Conservation (phyloP, 2,888 invertebrate species). For the Cryptocheilus praepositus region DNA sequence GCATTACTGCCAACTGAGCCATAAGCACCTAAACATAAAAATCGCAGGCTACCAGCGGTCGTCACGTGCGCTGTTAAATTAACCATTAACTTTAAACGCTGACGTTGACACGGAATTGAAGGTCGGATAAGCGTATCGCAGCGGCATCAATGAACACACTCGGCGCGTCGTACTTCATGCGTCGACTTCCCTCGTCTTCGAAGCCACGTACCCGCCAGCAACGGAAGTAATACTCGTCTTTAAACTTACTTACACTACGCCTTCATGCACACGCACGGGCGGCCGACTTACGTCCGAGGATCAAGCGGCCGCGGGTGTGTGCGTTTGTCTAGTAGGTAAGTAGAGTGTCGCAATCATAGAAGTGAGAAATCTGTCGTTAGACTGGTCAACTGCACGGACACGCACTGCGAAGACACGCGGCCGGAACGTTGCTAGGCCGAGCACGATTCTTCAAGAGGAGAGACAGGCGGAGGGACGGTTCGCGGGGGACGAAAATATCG, state of each 20-base stretch:
- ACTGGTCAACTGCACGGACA: constrained; percentile 36
- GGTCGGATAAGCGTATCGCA: too few species aligned
- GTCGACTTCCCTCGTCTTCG: constrained; percentile 29
- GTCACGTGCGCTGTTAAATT: background rate
- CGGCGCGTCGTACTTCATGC: constrained; percentile 13
- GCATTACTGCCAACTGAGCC: too few species aligned
- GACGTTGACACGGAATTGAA: too few species aligned
- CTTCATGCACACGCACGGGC: constrained; percentile 21
- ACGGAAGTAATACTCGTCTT: constrained; percentile 35
- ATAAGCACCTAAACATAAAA: too few species aligned
- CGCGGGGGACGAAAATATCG: too few species aligned
- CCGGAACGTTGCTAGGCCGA: constrained; percentile 4
- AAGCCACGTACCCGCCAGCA: constrained; percentile 30
- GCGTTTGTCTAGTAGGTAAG: constrained; percentile 52
- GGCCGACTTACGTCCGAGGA: constrained; percentile 21
- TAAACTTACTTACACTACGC: constrained; percentile 35
- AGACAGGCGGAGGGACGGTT: too few species aligned
- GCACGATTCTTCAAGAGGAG: too few species aligned
- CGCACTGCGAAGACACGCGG: constrained; percentile 34
- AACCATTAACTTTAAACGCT: too few species aligned
- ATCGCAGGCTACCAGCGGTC: too few species aligned
- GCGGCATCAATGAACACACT: too few species aligned
- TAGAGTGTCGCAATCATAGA: constrained; percentile 57
- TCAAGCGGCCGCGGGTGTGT: constrained; percentile 36
- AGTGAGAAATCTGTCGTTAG: constrained; percentile 58